Evolutionary conservation across 2,797 vertebrate species (phyloP), one percentile per base, ranked within the genome.

Genomic region (Fistularia tabacaria): DNA sequence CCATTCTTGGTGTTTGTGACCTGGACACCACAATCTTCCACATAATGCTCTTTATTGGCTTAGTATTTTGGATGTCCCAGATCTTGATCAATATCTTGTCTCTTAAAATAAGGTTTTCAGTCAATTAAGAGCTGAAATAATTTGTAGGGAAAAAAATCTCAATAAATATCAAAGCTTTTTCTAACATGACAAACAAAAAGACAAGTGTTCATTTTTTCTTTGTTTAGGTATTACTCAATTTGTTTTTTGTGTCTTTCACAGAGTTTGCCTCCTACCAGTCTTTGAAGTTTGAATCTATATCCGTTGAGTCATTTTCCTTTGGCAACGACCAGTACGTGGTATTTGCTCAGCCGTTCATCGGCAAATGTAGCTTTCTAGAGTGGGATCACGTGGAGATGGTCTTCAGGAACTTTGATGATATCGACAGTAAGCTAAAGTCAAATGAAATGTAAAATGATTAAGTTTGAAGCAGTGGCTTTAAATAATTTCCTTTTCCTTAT

Each of bases 321-420:
- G 88, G 89, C 79, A 92, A 89, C 3, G 94, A 98, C 76, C 93
- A 96, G 80, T 97, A 95, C 1, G 94, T 98, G 48, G 97, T 96
- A 66, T 95, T 98, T 13, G 95, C 95, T 58, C 96, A 98, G 74
- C 97, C 96, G 69, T 96, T 98, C 85, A 94, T 90, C 0, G 96
- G 95, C 79, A 96, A 94, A 83, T 99, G 97, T 80, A 95, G 92
- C 82, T 96, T 99, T 75, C 92, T 98, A 64, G 95, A 98, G 80
- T 99, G 97, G 97, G 96, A 99, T 82, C 95, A 99, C 0, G 96
- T 98, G 65, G 96, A 98, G 84, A 95, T 94, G 91, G 93, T 94
- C 67, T 99, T 99, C 88, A 91, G 95, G 74, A 95, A 95, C 87
- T 98, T 92, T 0, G 96, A 98, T 53, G 94, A 97, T 64, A 98